Evolutionary conservation across 2,113 vertebrate genomes (phyloP).

Genomic region (Tylochromis polylepis): DNA sequence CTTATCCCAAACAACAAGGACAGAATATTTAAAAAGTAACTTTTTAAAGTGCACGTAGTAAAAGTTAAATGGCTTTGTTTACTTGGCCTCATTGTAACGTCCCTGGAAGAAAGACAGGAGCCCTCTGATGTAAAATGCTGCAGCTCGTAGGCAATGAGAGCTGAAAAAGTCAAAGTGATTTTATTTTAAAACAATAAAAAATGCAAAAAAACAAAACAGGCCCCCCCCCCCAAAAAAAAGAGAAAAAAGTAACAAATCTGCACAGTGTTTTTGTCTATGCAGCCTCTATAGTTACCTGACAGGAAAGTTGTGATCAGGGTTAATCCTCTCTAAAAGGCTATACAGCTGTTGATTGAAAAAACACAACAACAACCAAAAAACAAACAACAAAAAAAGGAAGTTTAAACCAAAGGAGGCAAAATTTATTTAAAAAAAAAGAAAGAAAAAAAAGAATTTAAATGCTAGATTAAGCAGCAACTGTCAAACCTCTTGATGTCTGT

Average conservation of each 20-base stretch:
- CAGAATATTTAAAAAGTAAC: neutral
- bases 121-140: slow-evolving; percentile 95
- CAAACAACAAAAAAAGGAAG: neutral
- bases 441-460: neutral
- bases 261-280: neutral
- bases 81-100: slow-evolving; percentile 98
- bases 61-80: slow-evolving; percentile 40
- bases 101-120: slow-evolving; percentile 98
- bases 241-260: neutral
- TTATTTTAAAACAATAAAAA: neutral
- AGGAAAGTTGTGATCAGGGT: slow-evolving; percentile 89
- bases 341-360: slow-evolving; percentile 73
- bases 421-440: neutral
- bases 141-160: slow-evolving; percentile 91
- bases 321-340: slow-evolving; percentile 87
- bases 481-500: slow-evolving; percentile 86
- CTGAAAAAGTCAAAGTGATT: slow-evolving; percentile 45
- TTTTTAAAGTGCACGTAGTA: neutral
- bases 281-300: slow-evolving; percentile 75
- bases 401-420: neutral
- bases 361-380: too few relatives aligned
- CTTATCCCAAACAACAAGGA: neutral
- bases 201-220: too few relatives aligned
- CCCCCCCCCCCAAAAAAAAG: too few relatives aligned
- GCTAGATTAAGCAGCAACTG: neutral